Base-by-base conservation (phyloP, 1,140 invertebrate species). In the Mylabris phalerata region DNA sequence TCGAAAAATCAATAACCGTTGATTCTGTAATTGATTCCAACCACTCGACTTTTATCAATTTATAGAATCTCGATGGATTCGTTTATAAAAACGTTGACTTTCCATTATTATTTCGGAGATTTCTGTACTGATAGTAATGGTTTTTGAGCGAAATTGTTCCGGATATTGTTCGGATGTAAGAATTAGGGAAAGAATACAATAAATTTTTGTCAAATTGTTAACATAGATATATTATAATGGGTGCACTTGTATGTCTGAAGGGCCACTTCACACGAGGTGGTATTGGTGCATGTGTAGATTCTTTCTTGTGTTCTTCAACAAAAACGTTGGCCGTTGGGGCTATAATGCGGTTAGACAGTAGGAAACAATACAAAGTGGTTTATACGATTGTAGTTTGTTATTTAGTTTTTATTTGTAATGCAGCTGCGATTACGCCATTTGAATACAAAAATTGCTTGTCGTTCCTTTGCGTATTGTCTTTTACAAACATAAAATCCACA, bases 151-250 rank as follows among this genome's bases (percentile, higher is more conserved):
- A 40, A 9, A 13, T 44, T 48, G 61, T 63, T 63, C 50, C 61
- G 58, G 51, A 32, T 32, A 32, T 32, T 32, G 32, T 32, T 32
- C 32, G 4, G 7, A 32, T 32, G 4, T 7, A 32, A 32, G 32
- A 32, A 32, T 7, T 32, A 7, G 32, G 32, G 32, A 32, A 32
- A 48, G 60, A 63, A 63, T 57, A 63, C 49, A 60, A 63, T 63
- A 63, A 63, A 60, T 63, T 32, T 32, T 32, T 63, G 61, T 63
- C 61, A 60, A 58, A 63, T 60, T 63, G 55, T 63, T 63, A 56
- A 63, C 60, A 63, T 52, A 32, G 32, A 63, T 58, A 63, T 63
- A 57, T 63, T 60, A 52, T 63, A 63, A 63, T 55, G 54, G 58
- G 58, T 52, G 60, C 61, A 60, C 32, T 32, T 32, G 32, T 52